A percentile compares a stretch with the other conserved stretches of the same genome.
These are phyloP conservation scores for Craniophora ligustri DNA, from an alignment of 2,888 invertebrate species.

Conservation along the genomic window DNA sequence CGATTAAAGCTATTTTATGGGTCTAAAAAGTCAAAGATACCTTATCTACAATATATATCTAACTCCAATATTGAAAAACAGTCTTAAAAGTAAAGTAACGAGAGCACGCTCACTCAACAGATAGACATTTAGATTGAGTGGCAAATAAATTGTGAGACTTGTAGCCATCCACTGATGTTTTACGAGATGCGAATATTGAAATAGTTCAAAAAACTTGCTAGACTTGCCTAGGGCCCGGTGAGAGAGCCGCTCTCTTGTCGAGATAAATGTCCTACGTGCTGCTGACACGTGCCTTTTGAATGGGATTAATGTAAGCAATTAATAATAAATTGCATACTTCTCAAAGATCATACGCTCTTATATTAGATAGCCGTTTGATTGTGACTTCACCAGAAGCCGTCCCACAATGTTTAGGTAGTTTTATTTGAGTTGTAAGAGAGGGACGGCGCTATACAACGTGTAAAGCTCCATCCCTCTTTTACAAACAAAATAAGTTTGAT, in stretches of 20 bases:
- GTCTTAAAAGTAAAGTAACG: background rate
- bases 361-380: too few species aligned
- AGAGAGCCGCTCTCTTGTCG: background rate
- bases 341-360: too few species aligned
- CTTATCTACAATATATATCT: background rate
- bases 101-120: constrained; percentile 3
- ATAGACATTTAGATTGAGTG: constrained; percentile 52
- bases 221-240: background rate
- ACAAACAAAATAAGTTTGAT: too few species aligned
- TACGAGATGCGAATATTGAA: constrained; percentile 45
- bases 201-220: constrained; percentile 25
- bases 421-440: too few species aligned
- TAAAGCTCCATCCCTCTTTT: too few species aligned
- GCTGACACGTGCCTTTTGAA: background rate
- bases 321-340: background rate
- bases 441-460: too few species aligned
- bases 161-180: constrained; percentile 37
- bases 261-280: background rate
- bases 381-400: too few species aligned
- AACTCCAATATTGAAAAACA: constrained; percentile 4
- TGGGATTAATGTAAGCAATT: background rate
- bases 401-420: too few species aligned
- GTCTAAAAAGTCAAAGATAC: background rate
- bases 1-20: too few species aligned
- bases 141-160: constrained; percentile 52